Conservation (phyloP, 2,113 vertebrate genomes). For the Erpornis zantholeuca region DNA sequence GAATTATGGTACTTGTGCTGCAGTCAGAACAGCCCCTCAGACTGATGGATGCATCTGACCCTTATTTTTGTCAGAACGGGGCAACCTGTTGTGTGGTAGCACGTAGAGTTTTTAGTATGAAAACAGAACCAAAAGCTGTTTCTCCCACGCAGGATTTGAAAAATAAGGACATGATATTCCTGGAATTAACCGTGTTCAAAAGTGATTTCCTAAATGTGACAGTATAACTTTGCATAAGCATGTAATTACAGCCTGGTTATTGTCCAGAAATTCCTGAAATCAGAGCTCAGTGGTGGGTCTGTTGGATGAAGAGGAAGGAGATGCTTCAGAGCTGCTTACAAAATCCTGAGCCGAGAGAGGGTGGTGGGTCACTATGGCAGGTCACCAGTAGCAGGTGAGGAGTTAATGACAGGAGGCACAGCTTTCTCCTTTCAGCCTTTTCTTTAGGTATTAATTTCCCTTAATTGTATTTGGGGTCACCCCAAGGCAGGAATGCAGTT, state of each 20-base stretch:
- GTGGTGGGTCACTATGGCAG: fast-evolving
- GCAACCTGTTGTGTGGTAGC: background rate
- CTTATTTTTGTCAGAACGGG: background rate
- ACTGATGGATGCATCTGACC: background rate
- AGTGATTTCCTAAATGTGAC: background rate
- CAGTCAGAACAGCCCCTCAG: background rate
- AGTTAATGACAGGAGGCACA: background rate
- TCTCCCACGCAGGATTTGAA: background rate
- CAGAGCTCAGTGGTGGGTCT: background rate
- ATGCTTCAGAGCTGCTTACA: background rate
- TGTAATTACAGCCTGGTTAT: background rate
- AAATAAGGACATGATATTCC: background rate
- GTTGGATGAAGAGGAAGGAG: background rate
- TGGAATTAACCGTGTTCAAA: background rate
- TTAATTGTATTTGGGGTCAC: background rate
- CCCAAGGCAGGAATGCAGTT: background rate
- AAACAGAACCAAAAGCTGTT: background rate
- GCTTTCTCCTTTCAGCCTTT: background rate
- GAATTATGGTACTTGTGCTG: background rate
- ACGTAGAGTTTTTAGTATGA: background rate
- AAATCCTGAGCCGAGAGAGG: background rate
- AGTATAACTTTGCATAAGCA: background rate
- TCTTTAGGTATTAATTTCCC: background rate
- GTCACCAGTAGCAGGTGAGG: background rate
- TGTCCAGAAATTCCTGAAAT: background rate